Percentiles rank a stretch among this genome's conserved stretches.
These are phyloP conservation scores for Bombus cullumanus DNA, from an alignment of 1,140 invertebrate species.

Conservation along the genomic window DNA sequence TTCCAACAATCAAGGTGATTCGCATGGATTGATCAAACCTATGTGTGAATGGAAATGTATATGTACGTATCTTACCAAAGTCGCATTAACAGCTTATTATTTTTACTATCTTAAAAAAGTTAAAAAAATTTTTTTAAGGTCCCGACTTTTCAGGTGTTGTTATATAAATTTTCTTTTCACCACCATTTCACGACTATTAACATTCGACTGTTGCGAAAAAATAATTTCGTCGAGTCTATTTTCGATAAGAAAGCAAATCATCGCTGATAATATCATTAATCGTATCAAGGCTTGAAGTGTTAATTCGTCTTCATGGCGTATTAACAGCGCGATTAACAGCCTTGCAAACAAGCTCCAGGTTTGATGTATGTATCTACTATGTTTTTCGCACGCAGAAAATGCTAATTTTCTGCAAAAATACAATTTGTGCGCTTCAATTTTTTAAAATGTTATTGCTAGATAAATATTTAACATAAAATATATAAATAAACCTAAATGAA, in stretches of 20 bases:
- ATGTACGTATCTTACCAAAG: background rate
- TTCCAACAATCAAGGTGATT: constrained; percentile 12
- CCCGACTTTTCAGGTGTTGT: too few relatives aligned
- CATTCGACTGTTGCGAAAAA: too few relatives aligned
- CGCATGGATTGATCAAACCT: constrained; percentile 38
- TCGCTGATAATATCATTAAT: background rate
- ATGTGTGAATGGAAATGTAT: background rate
- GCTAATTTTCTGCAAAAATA: background rate
- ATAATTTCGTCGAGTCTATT: too few relatives aligned
- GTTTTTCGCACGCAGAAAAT: background rate
- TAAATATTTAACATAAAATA: background rate
- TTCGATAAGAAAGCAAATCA: too few relatives aligned
- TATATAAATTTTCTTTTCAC: too few relatives aligned
- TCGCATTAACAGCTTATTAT: background rate
- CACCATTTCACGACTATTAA: too few relatives aligned
- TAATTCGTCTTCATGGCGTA: background rate
- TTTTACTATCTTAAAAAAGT: background rate
- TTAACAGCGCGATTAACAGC: background rate
- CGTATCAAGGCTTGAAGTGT: background rate
- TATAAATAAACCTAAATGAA: too few relatives aligned
- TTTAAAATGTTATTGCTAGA: background rate
- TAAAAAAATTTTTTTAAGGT: too few relatives aligned
- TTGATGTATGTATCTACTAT: background rate
- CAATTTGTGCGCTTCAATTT: background rate
- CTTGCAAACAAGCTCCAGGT: background rate